Evolutionary conservation across 2,888 invertebrate species (phyloP).

Genomic region (Tachina fera): DNA sequence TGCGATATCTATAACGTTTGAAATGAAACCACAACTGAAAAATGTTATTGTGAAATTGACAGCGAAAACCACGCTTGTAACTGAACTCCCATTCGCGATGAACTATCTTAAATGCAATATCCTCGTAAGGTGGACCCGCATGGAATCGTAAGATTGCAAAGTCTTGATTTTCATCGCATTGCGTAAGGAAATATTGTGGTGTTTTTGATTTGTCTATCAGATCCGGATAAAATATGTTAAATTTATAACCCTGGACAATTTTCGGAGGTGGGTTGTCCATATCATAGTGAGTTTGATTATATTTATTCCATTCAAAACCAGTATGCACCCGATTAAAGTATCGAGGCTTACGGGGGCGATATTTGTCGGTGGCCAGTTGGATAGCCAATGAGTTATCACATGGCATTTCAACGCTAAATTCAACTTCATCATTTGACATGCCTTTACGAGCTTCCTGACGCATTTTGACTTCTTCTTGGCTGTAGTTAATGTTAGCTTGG

Average conservation of each 20-base stretch:
- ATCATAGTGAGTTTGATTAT: conserved; percentile 99
- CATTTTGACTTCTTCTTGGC: conserved; percentile 86
- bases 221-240: conserved; percentile 99
- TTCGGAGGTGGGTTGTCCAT: conserved; percentile 99
- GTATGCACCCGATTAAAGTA: conserved; percentile 98
- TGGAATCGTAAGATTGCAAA: conserved; percentile 97
- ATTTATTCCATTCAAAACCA: conserved; percentile 99
- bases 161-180: conserved; percentile 95
- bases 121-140: conserved; percentile 99
- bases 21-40: conserved; percentile 99
- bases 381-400: conserved; percentile 87
- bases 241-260: conserved; percentile 99
- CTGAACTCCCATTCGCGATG: conserved; percentile 99
- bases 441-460: conserved; percentile 92
- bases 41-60: conserved; percentile 99
- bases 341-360: conserved; percentile 97
- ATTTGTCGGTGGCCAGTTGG: conserved; percentile 96
- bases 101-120: conserved; percentile 84
- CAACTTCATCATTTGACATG: conserved; percentile 93
- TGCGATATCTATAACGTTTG: conserved; percentile 97
- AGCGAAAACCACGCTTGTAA: conserved; percentile 98
- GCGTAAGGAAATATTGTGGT: conserved; percentile 95
- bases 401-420: conserved; percentile 94
- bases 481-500: conserved; percentile 61
- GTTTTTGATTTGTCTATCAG: conserved; percentile 96